phyloP scores from a whole-genome alignment of 2,113 vertebrate species.

The Cyanoramphus novaezelandiae region DNA sequence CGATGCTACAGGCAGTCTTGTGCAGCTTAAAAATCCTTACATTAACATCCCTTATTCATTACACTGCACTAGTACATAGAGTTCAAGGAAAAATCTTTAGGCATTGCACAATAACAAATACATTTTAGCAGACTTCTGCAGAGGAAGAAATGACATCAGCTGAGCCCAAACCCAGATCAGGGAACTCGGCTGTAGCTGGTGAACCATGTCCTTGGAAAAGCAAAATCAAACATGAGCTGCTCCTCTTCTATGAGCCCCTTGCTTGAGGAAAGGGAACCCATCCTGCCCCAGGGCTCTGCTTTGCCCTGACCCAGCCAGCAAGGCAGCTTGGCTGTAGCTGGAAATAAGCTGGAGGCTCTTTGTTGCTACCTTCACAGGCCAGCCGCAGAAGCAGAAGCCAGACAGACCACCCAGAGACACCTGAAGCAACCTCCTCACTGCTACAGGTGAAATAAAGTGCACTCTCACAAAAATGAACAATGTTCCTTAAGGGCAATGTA shows the following conservation, averaged over 20 bases:
- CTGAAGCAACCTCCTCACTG: background rate
- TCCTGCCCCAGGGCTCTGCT: background rate
- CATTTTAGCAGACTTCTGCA: background rate
- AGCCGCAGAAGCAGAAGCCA: background rate
- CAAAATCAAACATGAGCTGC: background rate
- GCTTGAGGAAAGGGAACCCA: background rate
- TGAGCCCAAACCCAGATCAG: background rate
- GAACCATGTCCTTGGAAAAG: background rate
- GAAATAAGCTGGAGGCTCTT: background rate
- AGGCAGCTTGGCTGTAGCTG: background rate
- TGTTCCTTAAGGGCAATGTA: background rate
- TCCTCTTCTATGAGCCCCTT: background rate
- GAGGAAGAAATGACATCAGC: background rate
- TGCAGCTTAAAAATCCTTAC: background rate
- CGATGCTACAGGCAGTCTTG: background rate
- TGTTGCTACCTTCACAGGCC: background rate
- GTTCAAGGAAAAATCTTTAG: background rate
- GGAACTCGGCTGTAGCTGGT: background rate
- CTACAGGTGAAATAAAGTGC: background rate
- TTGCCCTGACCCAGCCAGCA: fast-evolving
- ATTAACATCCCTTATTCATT: background rate
- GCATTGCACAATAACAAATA: background rate
- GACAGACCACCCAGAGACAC: background rate
- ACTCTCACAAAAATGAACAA: background rate
- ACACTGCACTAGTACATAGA: background rate